Evolutionary conservation across 1,140 invertebrate genomes (phyloP).

Genomic region (Aethina tumida): DNA sequence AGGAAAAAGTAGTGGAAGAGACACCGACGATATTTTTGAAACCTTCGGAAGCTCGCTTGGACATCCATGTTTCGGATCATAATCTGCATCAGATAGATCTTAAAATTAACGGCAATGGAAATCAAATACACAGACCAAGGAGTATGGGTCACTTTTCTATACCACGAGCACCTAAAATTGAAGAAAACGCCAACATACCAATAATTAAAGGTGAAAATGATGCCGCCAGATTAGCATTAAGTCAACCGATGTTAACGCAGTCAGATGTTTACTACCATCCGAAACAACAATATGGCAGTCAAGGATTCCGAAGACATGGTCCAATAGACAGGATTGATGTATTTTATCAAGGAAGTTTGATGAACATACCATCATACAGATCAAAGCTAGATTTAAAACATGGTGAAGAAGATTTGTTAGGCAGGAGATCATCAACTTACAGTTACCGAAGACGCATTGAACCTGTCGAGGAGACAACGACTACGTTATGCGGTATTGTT

Average conservation of each 20-base stretch:
- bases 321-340: conserved; percentile 80
- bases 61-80: conserved; percentile 29
- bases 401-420: conserved; percentile 30
- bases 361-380: conserved; percentile 40
- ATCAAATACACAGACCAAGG: conserved; percentile 37
- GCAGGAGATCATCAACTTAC: conserved; percentile 20
- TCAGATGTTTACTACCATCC: conserved; percentile 16
- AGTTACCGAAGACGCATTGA: conserved; percentile 23
- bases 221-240: conserved; percentile 46
- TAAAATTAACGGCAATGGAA: conserved; percentile 6
- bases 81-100: conserved; percentile 15
- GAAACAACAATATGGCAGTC: conserved; percentile 20
- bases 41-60: conserved; percentile 23
- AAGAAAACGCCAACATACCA: conserved; percentile 24
- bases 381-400: conserved; percentile 36
- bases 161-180: conserved; percentile 23
- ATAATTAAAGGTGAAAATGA: conserved; percentile 31
- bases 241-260: conserved; percentile 49
- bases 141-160: conserved; percentile 41
- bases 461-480: conserved; percentile 7
- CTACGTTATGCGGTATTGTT: conserved; percentile 38
- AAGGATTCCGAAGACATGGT: conserved; percentile 41
- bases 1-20: conserved; percentile 31
- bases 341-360: conserved; percentile 73
- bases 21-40: conserved; percentile 33